Conservation (phyloP, 2,113 vertebrate genomes). For the Dolichallabes microphthalmus region DNA sequence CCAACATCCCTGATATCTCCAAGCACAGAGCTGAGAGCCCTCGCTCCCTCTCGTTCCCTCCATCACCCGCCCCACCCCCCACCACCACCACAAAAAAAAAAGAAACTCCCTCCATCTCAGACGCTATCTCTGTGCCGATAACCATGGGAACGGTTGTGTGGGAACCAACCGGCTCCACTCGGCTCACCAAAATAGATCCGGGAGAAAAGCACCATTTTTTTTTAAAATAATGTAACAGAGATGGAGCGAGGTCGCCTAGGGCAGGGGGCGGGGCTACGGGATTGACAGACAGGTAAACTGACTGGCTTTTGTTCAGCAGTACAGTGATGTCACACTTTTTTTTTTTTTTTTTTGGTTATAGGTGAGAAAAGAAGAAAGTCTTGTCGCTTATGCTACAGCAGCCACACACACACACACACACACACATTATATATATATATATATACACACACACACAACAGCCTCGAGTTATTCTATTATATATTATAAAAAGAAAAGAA, state of each 20-base stretch:
- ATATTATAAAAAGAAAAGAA: no score
- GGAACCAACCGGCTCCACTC: constrained; percentile 71
- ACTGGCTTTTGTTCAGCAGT: background rate
- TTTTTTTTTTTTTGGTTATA: background rate
- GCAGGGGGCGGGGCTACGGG: background rate
- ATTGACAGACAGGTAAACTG: constrained; percentile 3
- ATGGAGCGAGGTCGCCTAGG: constrained; percentile 25
- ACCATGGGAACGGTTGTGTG: constrained; percentile 82
- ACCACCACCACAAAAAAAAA: background rate
- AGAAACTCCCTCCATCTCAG: constrained; percentile 38
- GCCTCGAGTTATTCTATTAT: no score
- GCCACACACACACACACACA: background rate
- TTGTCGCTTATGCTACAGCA: background rate
- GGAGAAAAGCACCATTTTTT: constrained; percentile 21
- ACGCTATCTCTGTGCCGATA: constrained; percentile 73
- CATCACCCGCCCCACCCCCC: constrained; percentile 51
- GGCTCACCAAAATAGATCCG: constrained; percentile 76
- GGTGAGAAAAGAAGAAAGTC: no score
- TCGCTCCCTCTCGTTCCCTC: constrained; percentile 67
- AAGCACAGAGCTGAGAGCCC: constrained; percentile 66
- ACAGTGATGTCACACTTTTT: no score
- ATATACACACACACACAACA: no score
- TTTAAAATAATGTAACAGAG: constrained; percentile 21
- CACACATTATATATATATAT: background rate
- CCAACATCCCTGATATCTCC: constrained; percentile 72